A percentile compares a stretch with the other conserved stretches of the same genome.
phyloP scores from a whole-genome alignment of 1,140 invertebrate genomes.

The Lucilia sericata region DNA sequence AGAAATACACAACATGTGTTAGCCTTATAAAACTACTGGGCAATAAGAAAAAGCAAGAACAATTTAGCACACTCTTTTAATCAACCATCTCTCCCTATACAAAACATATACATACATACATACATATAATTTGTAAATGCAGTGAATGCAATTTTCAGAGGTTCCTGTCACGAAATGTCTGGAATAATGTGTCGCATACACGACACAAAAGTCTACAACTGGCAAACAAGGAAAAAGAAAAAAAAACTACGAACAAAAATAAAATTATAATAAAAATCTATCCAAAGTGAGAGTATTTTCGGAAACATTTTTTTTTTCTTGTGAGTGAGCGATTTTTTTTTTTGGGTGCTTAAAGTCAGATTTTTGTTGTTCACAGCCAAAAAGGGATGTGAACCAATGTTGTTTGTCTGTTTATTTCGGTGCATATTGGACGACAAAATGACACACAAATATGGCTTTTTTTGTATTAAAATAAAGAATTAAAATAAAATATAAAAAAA shows the following conservation, averaged over 20 bases:
- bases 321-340: background rate
- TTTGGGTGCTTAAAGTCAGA: conserved; percentile 1
- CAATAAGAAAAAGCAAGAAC: too few species aligned
- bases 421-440: background rate
- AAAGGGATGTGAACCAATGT: background rate
- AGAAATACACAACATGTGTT: too few species aligned
- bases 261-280: background rate
- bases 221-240: conserved; percentile 25
- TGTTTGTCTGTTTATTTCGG: background rate
- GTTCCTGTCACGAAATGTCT: conserved; percentile 43
- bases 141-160: conserved; percentile 41
- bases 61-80: too few species aligned
- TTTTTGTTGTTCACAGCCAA: background rate
- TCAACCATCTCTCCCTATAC: too few species aligned
- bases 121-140: conserved; percentile 32
- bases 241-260: background rate
- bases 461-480: background rate
- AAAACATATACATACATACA: background rate
- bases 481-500: background rate
- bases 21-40: too few species aligned
- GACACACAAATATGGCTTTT: background rate
- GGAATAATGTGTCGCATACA: conserved; percentile 43
- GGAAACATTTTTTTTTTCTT: conserved; percentile 30
- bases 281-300: conserved; percentile 35
- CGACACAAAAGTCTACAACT: conserved; percentile 31